Conservation (phyloP, 2,113 vertebrate genomes). For the Ginglymostoma cirratum region DNA sequence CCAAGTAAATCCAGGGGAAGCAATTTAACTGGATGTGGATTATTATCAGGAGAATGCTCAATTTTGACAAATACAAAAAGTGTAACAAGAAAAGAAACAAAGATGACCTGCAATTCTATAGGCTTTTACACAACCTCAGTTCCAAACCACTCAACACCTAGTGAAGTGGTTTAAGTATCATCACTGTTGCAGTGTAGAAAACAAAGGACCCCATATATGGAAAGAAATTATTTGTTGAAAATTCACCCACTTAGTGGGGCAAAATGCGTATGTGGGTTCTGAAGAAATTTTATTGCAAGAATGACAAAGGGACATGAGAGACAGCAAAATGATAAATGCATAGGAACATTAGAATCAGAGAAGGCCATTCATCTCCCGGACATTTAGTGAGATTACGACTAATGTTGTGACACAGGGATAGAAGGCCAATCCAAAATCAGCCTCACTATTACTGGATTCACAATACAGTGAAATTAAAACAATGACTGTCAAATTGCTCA, state of each 20-base stretch:
- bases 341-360: neutral
- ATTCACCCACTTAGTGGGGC: neutral
- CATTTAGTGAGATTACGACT: neutral
- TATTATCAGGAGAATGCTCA: neutral
- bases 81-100: neutral
- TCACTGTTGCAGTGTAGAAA: neutral
- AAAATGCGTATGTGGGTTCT: neutral
- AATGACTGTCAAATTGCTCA: too few species aligned
- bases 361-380: neutral
- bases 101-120: neutral
- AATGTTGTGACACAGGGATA: neutral
- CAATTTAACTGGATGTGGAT: neutral
- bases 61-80: neutral
- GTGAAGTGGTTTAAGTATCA: neutral
- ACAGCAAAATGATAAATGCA: neutral
- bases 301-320: neutral
- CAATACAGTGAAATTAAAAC: too few species aligned
- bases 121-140: too few species aligned
- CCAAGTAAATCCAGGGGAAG: neutral
- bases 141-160: neutral
- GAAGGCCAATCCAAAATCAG: too few species aligned
- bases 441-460: too few species aligned
- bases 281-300: neutral
- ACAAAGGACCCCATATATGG: neutral
- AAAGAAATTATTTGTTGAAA: neutral